Conservation (phyloP, 2,113 vertebrate species). For the Lagopus muta region DNA sequence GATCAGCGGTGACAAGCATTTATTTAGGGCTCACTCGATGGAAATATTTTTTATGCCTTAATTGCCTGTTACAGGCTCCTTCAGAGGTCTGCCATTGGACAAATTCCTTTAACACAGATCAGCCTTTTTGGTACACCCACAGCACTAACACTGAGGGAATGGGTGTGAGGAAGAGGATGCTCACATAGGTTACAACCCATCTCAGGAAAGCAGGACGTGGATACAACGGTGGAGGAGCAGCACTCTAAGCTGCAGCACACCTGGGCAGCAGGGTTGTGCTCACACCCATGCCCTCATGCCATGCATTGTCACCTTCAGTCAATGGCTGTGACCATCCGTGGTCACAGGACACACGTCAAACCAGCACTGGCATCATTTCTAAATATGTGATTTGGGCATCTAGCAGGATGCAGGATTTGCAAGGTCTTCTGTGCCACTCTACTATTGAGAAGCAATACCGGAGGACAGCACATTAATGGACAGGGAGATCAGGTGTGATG, state of each 20-base stretch:
- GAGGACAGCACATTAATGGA: not conserved
- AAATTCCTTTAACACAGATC: not conserved
- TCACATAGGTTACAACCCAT: not conserved
- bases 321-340: not conserved
- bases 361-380: not conserved
- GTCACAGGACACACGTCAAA: not conserved
- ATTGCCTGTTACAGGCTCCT: conserved; percentile 78
- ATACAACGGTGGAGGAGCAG: not conserved
- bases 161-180: too few species aligned
- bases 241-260: not conserved
- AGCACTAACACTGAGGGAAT: too few species aligned
- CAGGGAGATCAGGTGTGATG: not conserved
- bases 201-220: not conserved
- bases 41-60: conserved; percentile 79
- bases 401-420: not conserved
- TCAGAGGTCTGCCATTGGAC: conserved; percentile 47
- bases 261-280: not conserved
- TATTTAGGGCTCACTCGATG: conserved; percentile 78
- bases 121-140: too few species aligned
- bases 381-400: not conserved
- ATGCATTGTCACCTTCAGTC: not conserved
- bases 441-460: not conserved
- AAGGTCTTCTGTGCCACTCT: not conserved
- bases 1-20: conserved; percentile 80
- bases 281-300: not conserved